These are phyloP conservation scores for Heterocephalus glaber DNA, from an alignment of 2,113 vertebrate species.

Conservation along the genomic window DNA sequence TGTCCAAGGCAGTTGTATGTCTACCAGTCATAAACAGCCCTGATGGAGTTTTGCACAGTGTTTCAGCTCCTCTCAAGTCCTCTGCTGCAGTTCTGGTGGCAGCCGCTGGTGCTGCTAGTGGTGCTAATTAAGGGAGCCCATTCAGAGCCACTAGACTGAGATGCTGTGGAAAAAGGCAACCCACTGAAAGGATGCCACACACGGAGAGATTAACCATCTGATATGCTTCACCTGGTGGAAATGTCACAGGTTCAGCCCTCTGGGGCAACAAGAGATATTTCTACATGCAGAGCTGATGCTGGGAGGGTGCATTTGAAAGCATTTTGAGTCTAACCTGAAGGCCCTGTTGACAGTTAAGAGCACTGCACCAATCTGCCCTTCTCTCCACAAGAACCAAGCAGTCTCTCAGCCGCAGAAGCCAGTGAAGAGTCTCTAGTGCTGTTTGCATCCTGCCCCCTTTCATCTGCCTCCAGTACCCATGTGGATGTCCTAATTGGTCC, in stretches of 20 bases:
- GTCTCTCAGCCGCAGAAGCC: neutral
- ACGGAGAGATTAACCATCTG: slow-evolving; percentile 48
- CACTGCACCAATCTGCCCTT: slow-evolving; percentile 5
- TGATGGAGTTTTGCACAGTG: neutral
- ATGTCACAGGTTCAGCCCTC: slow-evolving; percentile 63
- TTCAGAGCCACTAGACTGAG: slow-evolving; percentile 43
- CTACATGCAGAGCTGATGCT: slow-evolving; percentile 32
- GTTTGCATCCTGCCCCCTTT: slow-evolving; percentile 61
- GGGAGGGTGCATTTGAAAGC: slow-evolving; percentile 58
- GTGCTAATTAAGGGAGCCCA: slow-evolving; percentile 65
- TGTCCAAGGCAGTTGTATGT: neutral
- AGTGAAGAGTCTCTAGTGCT: neutral
- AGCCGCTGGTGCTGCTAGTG: neutral
- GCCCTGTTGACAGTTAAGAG: neutral
- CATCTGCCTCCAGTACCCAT: slow-evolving; percentile 58
- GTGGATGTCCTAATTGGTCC: slow-evolving; percentile 54
- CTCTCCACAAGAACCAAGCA: neutral
- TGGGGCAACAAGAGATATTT: slow-evolving; percentile 50
- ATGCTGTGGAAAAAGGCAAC: slow-evolving; percentile 51
- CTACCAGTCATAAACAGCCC: neutral
- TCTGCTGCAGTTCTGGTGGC: neutral
- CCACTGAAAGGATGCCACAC: slow-evolving; percentile 56
- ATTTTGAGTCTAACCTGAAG: slow-evolving; percentile 48
- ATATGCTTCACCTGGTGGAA: slow-evolving; percentile 52
- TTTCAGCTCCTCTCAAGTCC: neutral